Conservation (phyloP, 1,140 invertebrate genomes). For the Aphelenchoides besseyi region DNA sequence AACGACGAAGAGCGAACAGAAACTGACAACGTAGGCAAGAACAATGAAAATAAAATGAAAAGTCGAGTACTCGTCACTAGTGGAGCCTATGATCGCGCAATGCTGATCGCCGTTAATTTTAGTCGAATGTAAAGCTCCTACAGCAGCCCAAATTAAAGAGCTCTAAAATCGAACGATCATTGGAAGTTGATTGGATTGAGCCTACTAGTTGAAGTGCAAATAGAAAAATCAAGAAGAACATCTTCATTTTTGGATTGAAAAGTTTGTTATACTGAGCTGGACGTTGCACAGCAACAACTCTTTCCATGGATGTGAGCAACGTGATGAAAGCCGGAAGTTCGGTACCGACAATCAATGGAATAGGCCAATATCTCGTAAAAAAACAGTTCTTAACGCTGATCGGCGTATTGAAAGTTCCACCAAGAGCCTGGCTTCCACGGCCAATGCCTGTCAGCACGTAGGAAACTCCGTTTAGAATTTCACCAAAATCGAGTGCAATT, state of each 20-base stretch:
- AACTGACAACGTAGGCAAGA: slow-evolving; percentile 25
- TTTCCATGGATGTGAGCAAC: slow-evolving; percentile 19
- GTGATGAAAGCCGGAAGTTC: slow-evolving; percentile 31
- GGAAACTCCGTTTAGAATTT: slow-evolving; percentile 30
- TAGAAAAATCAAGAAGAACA: neutral
- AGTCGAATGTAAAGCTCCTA: slow-evolving; percentile 1
- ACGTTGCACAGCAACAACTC: slow-evolving; percentile 29
- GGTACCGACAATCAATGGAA: slow-evolving; percentile 30
- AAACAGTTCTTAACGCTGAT: slow-evolving; percentile 32
- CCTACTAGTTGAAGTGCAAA: slow-evolving; percentile 1
- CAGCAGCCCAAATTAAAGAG: slow-evolving; percentile 22
- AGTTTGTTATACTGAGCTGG: slow-evolving; percentile 20
- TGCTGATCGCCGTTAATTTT: slow-evolving; percentile 14
- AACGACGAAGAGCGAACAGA: slow-evolving; percentile 5
- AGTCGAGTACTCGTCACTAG: slow-evolving; percentile 12
- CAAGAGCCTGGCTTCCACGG: slow-evolving; percentile 14
- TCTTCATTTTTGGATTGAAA: slow-evolving; percentile 20
- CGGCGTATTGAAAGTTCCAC: slow-evolving; percentile 8
- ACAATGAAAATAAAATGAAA: slow-evolving; percentile 26
- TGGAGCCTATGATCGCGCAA: slow-evolving; percentile 27
- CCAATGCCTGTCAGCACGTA: slow-evolving; percentile 31
- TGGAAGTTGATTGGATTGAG: neutral
- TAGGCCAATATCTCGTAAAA: slow-evolving; percentile 30
- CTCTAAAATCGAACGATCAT: neutral
- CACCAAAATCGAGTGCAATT: slow-evolving; percentile 30